Base-by-base conservation (phyloP, 1,140 invertebrate genomes). In the Galendromus occidentalis region DNA sequence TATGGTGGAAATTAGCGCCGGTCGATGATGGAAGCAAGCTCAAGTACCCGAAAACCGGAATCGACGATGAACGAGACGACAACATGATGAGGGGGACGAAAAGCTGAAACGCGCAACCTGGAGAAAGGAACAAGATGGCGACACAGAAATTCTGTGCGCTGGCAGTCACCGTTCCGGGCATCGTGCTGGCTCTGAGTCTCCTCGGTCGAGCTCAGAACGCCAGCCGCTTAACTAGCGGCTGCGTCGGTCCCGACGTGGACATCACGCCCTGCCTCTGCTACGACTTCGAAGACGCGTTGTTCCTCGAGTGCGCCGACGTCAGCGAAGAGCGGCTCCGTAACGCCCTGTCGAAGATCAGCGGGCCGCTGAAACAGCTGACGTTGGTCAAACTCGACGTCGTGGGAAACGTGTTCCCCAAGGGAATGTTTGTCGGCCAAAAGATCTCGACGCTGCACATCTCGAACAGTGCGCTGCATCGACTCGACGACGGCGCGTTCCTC, bases 251-350 rank as follows among this genome's bases (percentile, higher is more conserved):
- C 22, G 22, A 59, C 22, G 51, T 20, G 22, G 51, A 59, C 33
- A 59, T 67, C 33, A 30, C 67, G 18, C 59, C 66, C 4, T 93
- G 89, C 76, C 85, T 87, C 0, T 92, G 89, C 76, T 91, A 90
- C 78, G 86, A 86, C 76, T 87, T 90, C 74, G 86, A 90, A 74
- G 87, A 90, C 77, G 88, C 87, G 30, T 80, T 91, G 64, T 89
- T 88, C 76, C 78, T 92, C 69, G 88, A 93, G 76, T 93, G 89
- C 74, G 85, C 87, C 18, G 85, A 82, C 65, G 84, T 84, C 5
- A 84, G 83, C n/a, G 79, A 83, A 28, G 78, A 79, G 18, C 75
- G 77, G 22, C 73, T 84, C 29, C 76, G 73, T 67, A 75, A 72
- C 2, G 79, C 78, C 9, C 73, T 84, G 18, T 69, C 79, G 66